Base-by-base conservation (phyloP, 2,888 invertebrate species). In the Chloroclysta siterata region DNA sequence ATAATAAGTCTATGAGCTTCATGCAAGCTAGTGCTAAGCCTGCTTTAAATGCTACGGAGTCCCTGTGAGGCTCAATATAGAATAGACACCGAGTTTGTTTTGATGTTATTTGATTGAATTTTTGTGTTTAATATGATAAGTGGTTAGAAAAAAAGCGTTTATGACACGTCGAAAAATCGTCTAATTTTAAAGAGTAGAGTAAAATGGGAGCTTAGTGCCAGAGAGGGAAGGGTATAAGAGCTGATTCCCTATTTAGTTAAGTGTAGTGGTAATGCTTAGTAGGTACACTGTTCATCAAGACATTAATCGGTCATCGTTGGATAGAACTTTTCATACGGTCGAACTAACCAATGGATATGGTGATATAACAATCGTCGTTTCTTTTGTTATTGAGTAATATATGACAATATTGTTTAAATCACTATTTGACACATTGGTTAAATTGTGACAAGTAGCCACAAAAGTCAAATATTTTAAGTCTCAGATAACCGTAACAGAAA, bases 161-260 rank as follows among this genome's bases (percentile, higher is more conserved):
- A 17, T 44, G 44, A 44, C 44, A 44, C 44, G 44, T 44, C 42
- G 44, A n/a, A 44, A 10, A 17, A 15, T 44, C 42, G 42, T 42
- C 44, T 44, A 8, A 7, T 44, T 44, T 47, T n/a, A n/a, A 47
- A 36, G 13, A 55, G 46, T 54, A 54, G 33, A 28, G 14, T 46
- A 47, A 14, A 28, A n/a, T 52, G 42, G 22, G 14, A 52, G 44
- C 28, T 53, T 53, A 52, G 53, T 59, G 59, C 59, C 59, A 53
- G 39, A 14, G n/a, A n/a, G n/a, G n/a, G n/a, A n/a, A n/a, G 10
- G 22, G 46, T 22, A 52, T 47, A 53, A 10, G 41, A 22, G 48
- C 47, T 48, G 53, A 41, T 48, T 60, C 60, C 60, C 53, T 17
- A 15, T 36, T 58, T 60, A 60, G 48, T 42, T 60, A 42, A 41